Evolutionary conservation across 1,140 invertebrate species (phyloP).

Genomic region (Bombyx mandarina): DNA sequence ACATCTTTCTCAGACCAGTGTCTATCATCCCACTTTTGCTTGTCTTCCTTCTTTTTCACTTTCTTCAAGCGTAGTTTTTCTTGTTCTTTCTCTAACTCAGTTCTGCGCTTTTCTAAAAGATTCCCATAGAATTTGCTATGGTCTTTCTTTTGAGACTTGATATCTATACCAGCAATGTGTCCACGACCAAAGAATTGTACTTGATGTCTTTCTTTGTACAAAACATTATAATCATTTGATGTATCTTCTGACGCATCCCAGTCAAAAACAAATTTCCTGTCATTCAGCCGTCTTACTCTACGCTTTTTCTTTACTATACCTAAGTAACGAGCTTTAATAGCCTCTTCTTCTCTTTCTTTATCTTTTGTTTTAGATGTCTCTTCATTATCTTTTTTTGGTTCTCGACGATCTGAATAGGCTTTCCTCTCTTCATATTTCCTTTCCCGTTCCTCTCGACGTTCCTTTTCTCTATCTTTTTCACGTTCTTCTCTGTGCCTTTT

Average conservation of each 20-base stretch:
- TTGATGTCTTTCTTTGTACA: slow-evolving; percentile 97
- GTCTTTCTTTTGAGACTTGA: slow-evolving; percentile 96
- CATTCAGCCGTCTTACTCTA: slow-evolving; percentile 92
- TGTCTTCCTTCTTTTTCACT: slow-evolving; percentile 95
- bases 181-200: slow-evolving; percentile 98
- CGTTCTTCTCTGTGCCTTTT: slow-evolving; percentile 52
- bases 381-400: slow-evolving; percentile 61
- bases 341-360: slow-evolving; percentile 92
- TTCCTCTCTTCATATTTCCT: slow-evolving; percentile 56
- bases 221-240: slow-evolving; percentile 95
- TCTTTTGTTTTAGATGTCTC: slow-evolving; percentile 81
- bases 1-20: slow-evolving; percentile 98
- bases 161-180: slow-evolving; percentile 98
- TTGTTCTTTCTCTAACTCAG: slow-evolving; percentile 97
- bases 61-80: slow-evolving; percentile 95
- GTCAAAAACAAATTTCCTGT: slow-evolving; percentile 99
- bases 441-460: slow-evolving; percentile 50
- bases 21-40: slow-evolving; percentile 98
- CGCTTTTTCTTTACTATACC: slow-evolving; percentile 95
- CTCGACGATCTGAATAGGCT: slow-evolving; percentile 37
- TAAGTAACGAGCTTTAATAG: slow-evolving; percentile 96
- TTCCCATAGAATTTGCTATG: slow-evolving; percentile 99
- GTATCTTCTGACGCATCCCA: slow-evolving; percentile 99
- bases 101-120: slow-evolving; percentile 93
- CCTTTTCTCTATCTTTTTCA: slow-evolving; percentile 42